These are phyloP conservation scores for Dipodomys stephensi DNA, from an alignment of 2,113 vertebrate species.

Conservation along the genomic window DNA sequence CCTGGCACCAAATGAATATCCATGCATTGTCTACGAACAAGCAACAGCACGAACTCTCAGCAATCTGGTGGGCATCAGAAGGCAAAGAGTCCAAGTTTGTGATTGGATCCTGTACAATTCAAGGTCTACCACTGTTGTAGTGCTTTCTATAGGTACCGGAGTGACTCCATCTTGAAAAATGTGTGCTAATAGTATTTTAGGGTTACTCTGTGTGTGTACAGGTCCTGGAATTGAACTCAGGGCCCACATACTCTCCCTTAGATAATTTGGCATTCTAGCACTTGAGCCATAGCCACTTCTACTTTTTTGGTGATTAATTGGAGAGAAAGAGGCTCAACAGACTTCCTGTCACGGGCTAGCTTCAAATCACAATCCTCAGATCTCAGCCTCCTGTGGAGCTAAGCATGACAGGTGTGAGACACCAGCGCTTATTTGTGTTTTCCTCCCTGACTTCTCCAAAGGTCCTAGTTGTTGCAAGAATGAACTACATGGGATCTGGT, in stretches of 20 bases:
- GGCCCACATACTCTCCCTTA: no score
- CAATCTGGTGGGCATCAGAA: background rate
- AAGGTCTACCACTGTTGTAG: background rate
- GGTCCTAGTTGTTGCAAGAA: background rate
- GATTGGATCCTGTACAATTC: background rate
- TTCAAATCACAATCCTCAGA: no score
- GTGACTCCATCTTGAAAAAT: background rate
- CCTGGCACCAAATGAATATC: background rate
- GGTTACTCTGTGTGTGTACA: no score
- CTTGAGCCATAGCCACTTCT: no score
- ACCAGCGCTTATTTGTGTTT: background rate
- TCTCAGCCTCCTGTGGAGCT: no score
- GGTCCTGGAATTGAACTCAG: no score
- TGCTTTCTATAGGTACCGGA: background rate
- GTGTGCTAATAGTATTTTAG: no score
- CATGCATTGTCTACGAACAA: background rate
- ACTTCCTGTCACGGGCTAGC: no score
- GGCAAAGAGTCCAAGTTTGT: background rate
- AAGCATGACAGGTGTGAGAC: no score
- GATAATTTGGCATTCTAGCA: no score
- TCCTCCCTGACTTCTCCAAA: background rate
- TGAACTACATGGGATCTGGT: background rate
- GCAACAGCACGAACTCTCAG: background rate
- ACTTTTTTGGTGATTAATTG: no score
- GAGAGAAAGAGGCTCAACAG: no score